phyloP scores from a whole-genome alignment of 2,797 vertebrate species.

The Myotis pilosus region DNA sequence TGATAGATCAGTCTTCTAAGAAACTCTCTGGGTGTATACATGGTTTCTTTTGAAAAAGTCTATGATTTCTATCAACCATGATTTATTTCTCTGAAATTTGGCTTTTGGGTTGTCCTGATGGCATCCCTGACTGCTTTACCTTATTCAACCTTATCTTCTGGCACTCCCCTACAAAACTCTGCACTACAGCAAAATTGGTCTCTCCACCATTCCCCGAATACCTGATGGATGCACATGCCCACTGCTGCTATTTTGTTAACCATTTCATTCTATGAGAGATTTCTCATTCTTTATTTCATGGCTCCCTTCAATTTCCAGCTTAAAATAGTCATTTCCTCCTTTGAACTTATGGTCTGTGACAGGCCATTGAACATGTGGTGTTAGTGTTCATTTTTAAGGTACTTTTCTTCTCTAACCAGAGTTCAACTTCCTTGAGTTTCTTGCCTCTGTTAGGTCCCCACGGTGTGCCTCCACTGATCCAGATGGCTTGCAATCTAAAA shows the following conservation, averaged over 20 bases:
- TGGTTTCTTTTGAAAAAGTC: constrained; percentile 1
- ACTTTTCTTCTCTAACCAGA: neutral
- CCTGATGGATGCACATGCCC: neutral
- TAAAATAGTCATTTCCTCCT: neutral
- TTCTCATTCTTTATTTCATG: constrained; percentile 15
- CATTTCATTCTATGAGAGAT: neutral
- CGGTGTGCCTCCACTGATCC: neutral
- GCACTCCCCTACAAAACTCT: neutral
- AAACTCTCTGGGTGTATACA: neutral
- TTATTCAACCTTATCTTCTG: neutral
- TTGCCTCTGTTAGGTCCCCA: neutral
- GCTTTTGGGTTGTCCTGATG: neutral
- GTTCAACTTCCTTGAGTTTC: neutral
- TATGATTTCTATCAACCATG: neutral
- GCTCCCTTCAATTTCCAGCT: neutral
- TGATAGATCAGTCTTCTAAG: neutral
- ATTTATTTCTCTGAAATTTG: constrained; percentile 34
- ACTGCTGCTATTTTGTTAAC: neutral
- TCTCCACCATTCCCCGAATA: neutral
- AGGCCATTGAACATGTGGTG: neutral
- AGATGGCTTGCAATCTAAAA: neutral
- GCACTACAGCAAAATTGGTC: neutral
- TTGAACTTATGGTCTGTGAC: neutral
- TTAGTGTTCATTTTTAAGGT: constrained; percentile 28
- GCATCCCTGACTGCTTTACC: neutral